phyloP scores from a whole-genome alignment of 2,888 invertebrate genomes.

The Plebejus melissa region DNA sequence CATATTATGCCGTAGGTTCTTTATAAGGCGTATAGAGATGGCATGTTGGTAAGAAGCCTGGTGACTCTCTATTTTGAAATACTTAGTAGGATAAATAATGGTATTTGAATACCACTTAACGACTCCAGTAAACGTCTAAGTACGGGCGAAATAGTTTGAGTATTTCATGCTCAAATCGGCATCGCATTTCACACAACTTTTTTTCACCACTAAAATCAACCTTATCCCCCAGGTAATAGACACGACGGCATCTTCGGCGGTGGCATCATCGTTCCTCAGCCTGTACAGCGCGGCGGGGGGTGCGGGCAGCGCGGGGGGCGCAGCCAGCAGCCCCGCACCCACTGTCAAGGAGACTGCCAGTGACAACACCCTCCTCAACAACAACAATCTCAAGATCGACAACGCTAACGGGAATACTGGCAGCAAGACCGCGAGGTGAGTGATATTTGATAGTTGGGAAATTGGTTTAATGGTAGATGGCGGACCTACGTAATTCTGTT shows the following conservation, averaged over 20 bases:
- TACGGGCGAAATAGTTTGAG: too few relatives aligned
- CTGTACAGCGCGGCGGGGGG: conserved; percentile 72
- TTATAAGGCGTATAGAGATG: too few relatives aligned
- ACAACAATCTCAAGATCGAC: conserved; percentile 67
- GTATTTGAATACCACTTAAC: too few relatives aligned
- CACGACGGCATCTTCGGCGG: conserved; percentile 78
- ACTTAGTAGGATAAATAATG: too few relatives aligned
- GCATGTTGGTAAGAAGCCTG: too few relatives aligned
- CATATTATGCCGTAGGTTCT: too few relatives aligned
- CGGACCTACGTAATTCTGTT: too few relatives aligned
- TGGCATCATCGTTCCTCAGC: conserved; percentile 73
- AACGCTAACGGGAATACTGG: conserved; percentile 72
- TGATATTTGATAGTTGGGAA: not conserved
- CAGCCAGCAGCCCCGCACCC: conserved; percentile 47
- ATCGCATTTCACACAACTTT: too few relatives aligned
- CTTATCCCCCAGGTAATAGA: conserved; percentile 71
- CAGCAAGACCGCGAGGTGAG: conserved; percentile 70
- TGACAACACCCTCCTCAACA: conserved; percentile 64
- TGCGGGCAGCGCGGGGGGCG: conserved; percentile 65
- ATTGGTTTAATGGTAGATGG: too few relatives aligned
- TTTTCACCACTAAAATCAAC: not conserved
- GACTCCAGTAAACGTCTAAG: too few relatives aligned
- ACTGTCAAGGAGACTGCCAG: not conserved
- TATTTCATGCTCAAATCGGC: too few relatives aligned
- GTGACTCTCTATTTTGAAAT: too few relatives aligned